These are phyloP conservation scores for Erebia epiphron DNA, from an alignment of 2,888 invertebrate genomes.

Conservation along the genomic window DNA sequence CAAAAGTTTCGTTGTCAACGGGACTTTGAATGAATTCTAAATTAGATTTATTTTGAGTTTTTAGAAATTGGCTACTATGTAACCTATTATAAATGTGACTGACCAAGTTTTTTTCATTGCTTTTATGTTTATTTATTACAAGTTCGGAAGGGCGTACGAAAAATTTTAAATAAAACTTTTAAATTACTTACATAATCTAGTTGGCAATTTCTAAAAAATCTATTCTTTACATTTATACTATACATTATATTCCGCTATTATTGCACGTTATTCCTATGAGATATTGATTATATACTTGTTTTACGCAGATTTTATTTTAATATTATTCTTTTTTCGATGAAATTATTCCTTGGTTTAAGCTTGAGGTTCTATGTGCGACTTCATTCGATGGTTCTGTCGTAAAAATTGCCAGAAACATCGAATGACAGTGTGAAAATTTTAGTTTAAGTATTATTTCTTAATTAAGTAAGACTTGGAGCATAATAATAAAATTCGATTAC, in stretches of 20 bases:
- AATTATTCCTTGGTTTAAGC: slow-evolving; percentile 59
- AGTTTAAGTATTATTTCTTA: slow-evolving; percentile 53
- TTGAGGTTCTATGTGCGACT: slow-evolving; percentile 18
- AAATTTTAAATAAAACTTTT: background rate
- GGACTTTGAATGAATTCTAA: slow-evolving; percentile 57
- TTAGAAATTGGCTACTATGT: slow-evolving; percentile 21
- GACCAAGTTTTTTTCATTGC: slow-evolving; percentile 33
- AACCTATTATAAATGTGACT: background rate
- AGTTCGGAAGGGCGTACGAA: background rate
- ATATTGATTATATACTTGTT: slow-evolving; percentile 44
- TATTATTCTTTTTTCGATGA: slow-evolving; percentile 51
- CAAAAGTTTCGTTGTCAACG: slow-evolving; percentile 71
- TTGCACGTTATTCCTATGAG: slow-evolving; percentile 49
- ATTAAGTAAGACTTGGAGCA: slow-evolving; percentile 39
- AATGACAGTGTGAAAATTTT: slow-evolving; percentile 27
- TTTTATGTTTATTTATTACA: background rate
- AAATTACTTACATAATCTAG: background rate
- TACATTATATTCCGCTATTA: slow-evolving; percentile 32
- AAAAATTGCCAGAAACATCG: slow-evolving; percentile 10
- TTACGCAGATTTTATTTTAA: slow-evolving; percentile 45
- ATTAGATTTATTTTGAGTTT: slow-evolving; percentile 30
- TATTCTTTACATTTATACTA: background rate
- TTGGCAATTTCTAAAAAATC: slow-evolving; percentile 15
- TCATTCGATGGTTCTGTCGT: slow-evolving; percentile 19
- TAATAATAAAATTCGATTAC: slow-evolving; percentile 28